Percentiles rank a stretch among this genome's conserved stretches.
Conservation (phyloP, 2,888 invertebrate species). For the Himalopsyche anomala region DNA sequence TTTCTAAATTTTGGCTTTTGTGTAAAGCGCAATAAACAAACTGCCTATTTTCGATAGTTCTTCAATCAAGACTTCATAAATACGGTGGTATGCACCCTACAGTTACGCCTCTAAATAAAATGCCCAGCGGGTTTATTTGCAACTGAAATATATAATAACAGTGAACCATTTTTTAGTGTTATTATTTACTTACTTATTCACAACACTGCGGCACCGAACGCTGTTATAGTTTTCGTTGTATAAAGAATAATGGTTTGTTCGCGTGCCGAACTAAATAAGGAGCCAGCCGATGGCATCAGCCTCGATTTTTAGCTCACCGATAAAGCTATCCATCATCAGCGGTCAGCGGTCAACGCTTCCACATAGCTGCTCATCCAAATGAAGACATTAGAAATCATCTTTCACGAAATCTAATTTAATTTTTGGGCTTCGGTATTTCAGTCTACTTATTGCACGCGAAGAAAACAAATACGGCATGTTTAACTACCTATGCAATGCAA, state of each 20-base stretch:
- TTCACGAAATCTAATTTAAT: conserved; percentile 36
- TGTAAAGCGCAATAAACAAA: too few species aligned
- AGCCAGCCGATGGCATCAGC: conserved; percentile 23
- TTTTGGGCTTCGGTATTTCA: conserved; percentile 3
- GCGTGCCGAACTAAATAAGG: conserved; percentile 29
- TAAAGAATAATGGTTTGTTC: conserved; percentile 3
- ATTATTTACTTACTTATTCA: too few species aligned
- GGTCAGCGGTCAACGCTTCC: conserved; percentile 32
- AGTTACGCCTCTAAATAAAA: too few species aligned
- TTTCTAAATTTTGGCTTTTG: too few species aligned
- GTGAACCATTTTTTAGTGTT: too few species aligned
- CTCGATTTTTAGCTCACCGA: conserved; percentile 39
- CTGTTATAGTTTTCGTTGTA: neutral
- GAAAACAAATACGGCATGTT: neutral
- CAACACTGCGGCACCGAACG: too few species aligned
- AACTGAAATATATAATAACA: too few species aligned
- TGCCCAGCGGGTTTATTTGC: too few species aligned
- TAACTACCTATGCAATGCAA: neutral
- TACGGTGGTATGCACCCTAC: too few species aligned
- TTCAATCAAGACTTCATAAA: too few species aligned
- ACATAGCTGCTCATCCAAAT: conserved; percentile 25
- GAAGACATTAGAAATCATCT: conserved; percentile 42
- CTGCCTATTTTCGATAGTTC: too few species aligned
- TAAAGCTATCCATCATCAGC: conserved; percentile 60
- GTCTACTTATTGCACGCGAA: conserved; percentile 32